Conservation (phyloP, 2,888 invertebrate species). For the Chymomyza amoena region DNA sequence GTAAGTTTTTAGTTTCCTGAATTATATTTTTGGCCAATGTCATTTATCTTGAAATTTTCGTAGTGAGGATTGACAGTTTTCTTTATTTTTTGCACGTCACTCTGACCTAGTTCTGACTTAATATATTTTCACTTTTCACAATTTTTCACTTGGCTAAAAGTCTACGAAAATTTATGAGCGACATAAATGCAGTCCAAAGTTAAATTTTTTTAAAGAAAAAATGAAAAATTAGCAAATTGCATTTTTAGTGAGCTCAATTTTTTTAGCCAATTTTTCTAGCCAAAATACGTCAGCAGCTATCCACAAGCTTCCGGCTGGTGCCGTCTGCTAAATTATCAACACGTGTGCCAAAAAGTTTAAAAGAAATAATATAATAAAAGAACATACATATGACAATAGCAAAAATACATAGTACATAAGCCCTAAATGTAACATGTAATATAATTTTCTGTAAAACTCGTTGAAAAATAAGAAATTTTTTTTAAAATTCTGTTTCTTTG, state of each 20-base stretch:
- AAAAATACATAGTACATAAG: background rate
- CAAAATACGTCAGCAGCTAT: slow-evolving; percentile 26
- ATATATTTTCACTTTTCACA: slow-evolving; percentile 38
- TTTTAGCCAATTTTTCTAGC: slow-evolving; percentile 6
- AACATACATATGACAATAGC: background rate
- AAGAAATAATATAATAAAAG: background rate
- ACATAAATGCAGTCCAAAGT: slow-evolving; percentile 52
- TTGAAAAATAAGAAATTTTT: slow-evolving; percentile 25
- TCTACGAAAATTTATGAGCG: slow-evolving; percentile 53
- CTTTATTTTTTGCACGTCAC: slow-evolving; percentile 13
- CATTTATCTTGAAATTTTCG: background rate
- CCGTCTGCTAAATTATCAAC: slow-evolving; percentile 41
- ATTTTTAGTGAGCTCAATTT: slow-evolving; percentile 40
- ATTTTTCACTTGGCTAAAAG: slow-evolving; percentile 11
- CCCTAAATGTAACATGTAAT: background rate
- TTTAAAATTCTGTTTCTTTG: slow-evolving; percentile 45
- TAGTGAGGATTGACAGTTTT: background rate
- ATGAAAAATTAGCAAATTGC: slow-evolving; percentile 46
- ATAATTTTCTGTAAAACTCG: slow-evolving; percentile 15
- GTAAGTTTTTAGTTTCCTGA: background rate
- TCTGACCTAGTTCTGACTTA: slow-evolving; percentile 59
- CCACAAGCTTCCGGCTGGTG: slow-evolving; percentile 56
- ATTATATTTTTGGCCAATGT: background rate
- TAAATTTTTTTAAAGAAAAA: slow-evolving; percentile 9
- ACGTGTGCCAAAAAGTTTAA: slow-evolving; percentile 53